These are phyloP conservation scores for Lineus longissimus DNA, from an alignment of 1,140 invertebrate species.

Conservation along the genomic window DNA sequence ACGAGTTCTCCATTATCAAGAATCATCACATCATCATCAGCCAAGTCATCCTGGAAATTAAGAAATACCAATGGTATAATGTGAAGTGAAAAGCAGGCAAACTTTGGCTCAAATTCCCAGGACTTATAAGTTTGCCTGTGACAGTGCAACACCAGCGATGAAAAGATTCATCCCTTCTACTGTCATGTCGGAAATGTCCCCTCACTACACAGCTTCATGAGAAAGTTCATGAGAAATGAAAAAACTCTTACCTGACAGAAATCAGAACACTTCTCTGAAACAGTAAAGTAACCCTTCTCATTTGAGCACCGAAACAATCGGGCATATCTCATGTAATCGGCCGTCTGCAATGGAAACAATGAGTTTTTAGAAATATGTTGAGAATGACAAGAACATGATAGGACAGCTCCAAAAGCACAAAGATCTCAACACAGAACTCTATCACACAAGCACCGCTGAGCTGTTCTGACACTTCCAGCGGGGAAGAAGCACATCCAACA, in stretches of 20 bases:
- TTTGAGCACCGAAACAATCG: slow-evolving; percentile 97
- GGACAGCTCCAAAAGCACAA: slow-evolving; percentile 4
- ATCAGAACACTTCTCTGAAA: slow-evolving; percentile 98
- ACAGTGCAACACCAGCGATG: no score
- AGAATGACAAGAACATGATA: not conserved
- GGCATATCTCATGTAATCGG: slow-evolving; percentile 90
- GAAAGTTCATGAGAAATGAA: no score
- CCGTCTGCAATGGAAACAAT: slow-evolving; percentile 58
- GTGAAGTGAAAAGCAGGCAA: slow-evolving; percentile 15
- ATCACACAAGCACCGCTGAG: no score
- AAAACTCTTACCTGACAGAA: slow-evolving; percentile 88
- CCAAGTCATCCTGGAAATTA: slow-evolving; percentile 82
- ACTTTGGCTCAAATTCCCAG: no score
- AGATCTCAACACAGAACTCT: no score
- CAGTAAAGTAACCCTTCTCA: slow-evolving; percentile 98
- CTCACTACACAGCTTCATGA: no score
- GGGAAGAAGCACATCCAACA: no score
- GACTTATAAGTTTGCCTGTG: no score
- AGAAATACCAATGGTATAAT: not conserved
- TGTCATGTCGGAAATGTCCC: no score
- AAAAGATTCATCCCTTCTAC: no score
- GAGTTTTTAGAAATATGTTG: no score
- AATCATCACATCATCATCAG: slow-evolving; percentile 99
- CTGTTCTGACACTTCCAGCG: no score
- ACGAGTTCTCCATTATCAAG: slow-evolving; percentile 97